Evolutionary conservation across 2,797 vertebrate species (phyloP).

Genomic region (Cyprinodon diabolis): DNA sequence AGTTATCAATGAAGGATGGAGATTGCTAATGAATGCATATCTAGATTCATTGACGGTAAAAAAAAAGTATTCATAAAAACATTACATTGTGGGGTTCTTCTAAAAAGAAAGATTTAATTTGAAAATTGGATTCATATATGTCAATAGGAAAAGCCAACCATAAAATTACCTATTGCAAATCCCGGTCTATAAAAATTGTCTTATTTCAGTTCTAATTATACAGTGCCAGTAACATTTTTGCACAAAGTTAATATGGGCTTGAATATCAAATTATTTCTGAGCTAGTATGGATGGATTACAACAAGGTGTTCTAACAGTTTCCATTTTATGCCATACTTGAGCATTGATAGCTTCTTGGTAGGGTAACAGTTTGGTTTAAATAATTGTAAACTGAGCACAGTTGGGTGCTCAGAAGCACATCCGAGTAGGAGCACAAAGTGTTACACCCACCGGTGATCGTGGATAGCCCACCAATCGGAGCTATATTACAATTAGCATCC

Average conservation of each 20-base stretch:
- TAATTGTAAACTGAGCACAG: not conserved
- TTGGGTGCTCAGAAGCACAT: not conserved
- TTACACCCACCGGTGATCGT: no score
- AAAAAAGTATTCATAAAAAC: conserved; percentile 24
- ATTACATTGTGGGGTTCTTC: conserved; percentile 36
- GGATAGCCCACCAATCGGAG: no score
- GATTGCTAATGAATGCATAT: conserved; percentile 29
- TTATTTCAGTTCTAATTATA: conserved; percentile 31
- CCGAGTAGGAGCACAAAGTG: not conserved
- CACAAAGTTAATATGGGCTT: not conserved
- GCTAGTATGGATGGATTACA: not conserved
- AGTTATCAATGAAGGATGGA: conserved; percentile 76
- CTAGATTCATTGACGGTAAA: conserved; percentile 20
- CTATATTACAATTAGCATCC: no score
- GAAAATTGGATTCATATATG: conserved; percentile 55
- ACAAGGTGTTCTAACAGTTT: not conserved
- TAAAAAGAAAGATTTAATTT: conserved; percentile 52
- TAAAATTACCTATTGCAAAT: conserved; percentile 50
- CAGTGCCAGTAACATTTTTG: not conserved
- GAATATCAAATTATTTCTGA: not conserved
- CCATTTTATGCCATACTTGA: not conserved
- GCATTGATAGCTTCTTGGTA: not conserved
- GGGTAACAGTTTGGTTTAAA: not conserved
- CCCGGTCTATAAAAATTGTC: conserved; percentile 36
- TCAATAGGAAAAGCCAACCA: conserved; percentile 51